Evolutionary conservation across 2,113 vertebrate genomes (phyloP).

Genomic region (Rhinolophus ferrumequinum): DNA sequence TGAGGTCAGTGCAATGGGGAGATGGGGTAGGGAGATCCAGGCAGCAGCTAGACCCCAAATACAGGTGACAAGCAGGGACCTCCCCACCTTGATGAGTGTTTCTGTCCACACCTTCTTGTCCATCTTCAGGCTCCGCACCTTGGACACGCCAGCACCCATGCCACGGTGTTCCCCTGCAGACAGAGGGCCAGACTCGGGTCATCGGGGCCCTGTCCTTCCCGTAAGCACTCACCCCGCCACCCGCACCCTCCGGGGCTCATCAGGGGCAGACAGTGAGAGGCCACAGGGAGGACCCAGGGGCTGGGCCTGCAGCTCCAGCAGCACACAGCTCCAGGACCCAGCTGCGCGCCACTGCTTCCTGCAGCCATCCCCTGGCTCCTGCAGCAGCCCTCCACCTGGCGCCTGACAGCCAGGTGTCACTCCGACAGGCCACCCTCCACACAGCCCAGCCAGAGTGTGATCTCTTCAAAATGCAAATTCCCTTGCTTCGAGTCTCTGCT

Average conservation of each 20-base stretch:
- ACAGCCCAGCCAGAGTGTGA: background rate
- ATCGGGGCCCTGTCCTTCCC: background rate
- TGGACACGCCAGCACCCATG: conserved; percentile 92
- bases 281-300: background rate
- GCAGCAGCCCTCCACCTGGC: background rate
- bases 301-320: background rate
- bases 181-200: background rate
- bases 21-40: background rate
- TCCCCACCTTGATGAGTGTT: conserved; percentile 92
- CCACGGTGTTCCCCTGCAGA: conserved; percentile 92
- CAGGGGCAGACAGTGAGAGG: background rate
- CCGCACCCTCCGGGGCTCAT: background rate
- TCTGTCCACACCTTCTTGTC: conserved; percentile 97
- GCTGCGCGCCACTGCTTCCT: too few species aligned
- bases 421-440: background rate
- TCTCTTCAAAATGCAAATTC: background rate
- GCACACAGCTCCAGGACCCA: background rate
- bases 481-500: background rate
- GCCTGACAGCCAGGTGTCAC: background rate
- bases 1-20: background rate
- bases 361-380: background rate
- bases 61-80: background rate
- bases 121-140: conserved; percentile 98
- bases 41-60: background rate
- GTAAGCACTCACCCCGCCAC: background rate